Evolutionary conservation across 2,113 vertebrate species (phyloP).

Genomic region (Hystrix cristata): DNA sequence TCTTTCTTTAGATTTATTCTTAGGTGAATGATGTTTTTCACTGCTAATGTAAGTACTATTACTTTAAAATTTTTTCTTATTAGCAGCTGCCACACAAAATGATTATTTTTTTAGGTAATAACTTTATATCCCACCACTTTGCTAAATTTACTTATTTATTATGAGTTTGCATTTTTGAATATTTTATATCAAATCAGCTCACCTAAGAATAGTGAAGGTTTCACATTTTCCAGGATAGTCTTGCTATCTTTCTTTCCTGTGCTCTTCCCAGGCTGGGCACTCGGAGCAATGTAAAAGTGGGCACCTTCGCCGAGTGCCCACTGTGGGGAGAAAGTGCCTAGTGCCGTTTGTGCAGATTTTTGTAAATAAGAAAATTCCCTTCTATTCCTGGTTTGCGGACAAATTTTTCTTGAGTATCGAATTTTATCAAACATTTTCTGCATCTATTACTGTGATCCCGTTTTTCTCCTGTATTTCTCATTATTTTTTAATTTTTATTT

Average conservation of each 20-base stretch:
- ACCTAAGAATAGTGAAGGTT: neutral
- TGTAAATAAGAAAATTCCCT: neutral
- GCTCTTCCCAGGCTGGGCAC: neutral
- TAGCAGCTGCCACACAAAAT: neutral
- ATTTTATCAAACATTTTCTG: slow-evolving; percentile 9
- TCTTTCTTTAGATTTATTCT: slow-evolving; percentile 9
- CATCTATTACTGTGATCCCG: neutral
- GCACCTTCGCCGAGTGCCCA: neutral
- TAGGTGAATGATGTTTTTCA: neutral
- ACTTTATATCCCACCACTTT: neutral
- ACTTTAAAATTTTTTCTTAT: neutral
- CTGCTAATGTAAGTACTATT: neutral
- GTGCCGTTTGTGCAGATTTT: neutral
- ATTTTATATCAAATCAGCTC: neutral
- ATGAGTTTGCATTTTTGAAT: neutral
- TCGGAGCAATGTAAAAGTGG: neutral
- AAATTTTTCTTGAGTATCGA: neutral
- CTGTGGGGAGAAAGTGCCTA: too few species aligned
- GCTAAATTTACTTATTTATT: neutral
- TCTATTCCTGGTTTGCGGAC: neutral
- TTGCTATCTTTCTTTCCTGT: neutral
- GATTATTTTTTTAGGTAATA: neutral
- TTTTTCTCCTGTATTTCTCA: neutral
- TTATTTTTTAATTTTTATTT: neutral
- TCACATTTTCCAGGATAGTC: neutral